Percentiles rank a stretch among this genome's conserved stretches.
Conservation (phyloP, 2,888 invertebrate genomes). For the Eristalinus sepulchralis region DNA sequence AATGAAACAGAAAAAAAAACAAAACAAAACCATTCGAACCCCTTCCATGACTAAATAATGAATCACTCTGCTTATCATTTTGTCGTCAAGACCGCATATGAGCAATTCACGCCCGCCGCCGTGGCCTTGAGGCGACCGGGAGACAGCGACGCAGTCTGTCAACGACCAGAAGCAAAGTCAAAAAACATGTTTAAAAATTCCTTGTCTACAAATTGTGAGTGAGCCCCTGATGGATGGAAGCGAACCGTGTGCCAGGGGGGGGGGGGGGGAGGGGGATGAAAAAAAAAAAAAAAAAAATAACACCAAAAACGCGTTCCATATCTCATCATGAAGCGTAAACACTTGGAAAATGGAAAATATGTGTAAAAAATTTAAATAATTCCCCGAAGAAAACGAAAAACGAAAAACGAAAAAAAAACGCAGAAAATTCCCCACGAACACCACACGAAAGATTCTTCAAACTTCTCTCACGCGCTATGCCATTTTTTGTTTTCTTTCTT, state of each 20-base stretch:
- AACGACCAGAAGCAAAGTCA: not conserved
- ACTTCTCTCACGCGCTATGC: not conserved
- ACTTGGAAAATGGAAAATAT: conserved; percentile 57
- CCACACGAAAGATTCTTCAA: conserved; percentile 1
- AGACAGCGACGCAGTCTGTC: not conserved
- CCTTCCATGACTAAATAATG: not conserved
- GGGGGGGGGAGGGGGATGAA: not conserved
- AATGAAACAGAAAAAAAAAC: not conserved
- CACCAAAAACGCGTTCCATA: not conserved
- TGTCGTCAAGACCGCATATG: not conserved
- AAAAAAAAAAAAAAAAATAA: not conserved
- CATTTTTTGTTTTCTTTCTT: not conserved
- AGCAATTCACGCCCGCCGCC: not conserved
- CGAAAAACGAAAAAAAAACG: not conserved
- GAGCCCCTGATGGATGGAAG: not conserved
- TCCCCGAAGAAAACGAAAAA: conserved; percentile 14
- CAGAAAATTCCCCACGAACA: not conserved
- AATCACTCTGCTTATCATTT: not conserved
- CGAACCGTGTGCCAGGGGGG: too few species aligned
- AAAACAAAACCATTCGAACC: too few species aligned
- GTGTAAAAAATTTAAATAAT: conserved; percentile 47
- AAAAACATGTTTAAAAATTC: not conserved
- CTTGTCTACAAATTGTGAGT: not conserved
- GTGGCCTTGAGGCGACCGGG: not conserved
- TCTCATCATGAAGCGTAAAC: conserved; percentile 2